phyloP scores from a whole-genome alignment of 2,113 vertebrate species.

The Triplophysa rosa region DNA sequence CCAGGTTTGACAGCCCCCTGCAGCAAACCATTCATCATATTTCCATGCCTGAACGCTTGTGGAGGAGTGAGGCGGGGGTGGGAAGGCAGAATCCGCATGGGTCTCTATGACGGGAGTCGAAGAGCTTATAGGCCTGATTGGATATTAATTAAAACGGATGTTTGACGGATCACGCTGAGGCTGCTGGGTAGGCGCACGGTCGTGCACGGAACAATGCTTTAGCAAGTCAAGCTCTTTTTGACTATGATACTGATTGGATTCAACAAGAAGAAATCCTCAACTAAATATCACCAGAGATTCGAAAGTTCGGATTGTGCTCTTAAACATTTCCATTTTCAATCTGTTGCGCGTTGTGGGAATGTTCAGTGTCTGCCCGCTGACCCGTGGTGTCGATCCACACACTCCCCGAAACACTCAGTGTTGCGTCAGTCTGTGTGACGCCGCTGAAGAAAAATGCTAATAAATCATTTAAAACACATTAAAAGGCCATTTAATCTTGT shows the following conservation, averaged over 20 bases:
- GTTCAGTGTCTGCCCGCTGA: not conserved
- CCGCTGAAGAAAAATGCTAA: conserved; percentile 1
- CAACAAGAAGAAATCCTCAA: not conserved
- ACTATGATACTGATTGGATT: not conserved
- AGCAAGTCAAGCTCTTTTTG: not conserved
- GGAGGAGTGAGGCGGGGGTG: not conserved
- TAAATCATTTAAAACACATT: conserved; percentile 3
- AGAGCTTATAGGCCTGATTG: conserved; percentile 46
- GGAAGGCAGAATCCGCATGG: conserved; percentile 34
- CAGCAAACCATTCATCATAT: conserved; percentile 39
- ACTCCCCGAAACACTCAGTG: not conserved
- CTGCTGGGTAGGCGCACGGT: not conserved
- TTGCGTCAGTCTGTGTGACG: not conserved
- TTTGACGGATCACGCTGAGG: conserved; percentile 3
- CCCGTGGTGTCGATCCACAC: not conserved
- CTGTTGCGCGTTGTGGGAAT: not conserved
- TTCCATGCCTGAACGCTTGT: not conserved
- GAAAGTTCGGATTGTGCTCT: not conserved
- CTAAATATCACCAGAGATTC: not conserved
- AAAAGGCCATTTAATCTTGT: not conserved
- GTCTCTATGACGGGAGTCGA: conserved; percentile 18
- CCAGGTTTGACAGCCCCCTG: conserved; percentile 34
- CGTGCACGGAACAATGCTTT: not conserved
- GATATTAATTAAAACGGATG: conserved; percentile 52
- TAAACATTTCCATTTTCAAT: conserved; percentile 8